Percentiles rank a stretch among this genome's conserved stretches.
phyloP scores from a whole-genome alignment of 2,113 vertebrate species.

The Pluvianellus socialis region DNA sequence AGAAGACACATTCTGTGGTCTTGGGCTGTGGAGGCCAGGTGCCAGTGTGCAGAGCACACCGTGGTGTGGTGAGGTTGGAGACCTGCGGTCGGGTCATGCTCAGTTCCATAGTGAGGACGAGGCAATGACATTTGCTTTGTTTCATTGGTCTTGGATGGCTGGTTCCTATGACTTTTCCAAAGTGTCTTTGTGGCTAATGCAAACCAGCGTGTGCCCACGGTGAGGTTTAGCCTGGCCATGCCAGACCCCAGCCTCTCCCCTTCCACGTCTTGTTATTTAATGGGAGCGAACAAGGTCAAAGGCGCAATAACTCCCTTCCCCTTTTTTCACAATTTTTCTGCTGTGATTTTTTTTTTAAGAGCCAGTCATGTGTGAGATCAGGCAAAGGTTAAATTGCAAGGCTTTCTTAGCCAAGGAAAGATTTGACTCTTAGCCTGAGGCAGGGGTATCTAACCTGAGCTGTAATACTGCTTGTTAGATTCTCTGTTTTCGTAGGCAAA shows the following conservation, averaged over 20 bases:
- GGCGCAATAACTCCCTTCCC: neutral
- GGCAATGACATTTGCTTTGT: neutral
- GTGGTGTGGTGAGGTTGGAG: neutral
- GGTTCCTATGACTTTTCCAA: neutral
- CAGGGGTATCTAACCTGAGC: neutral
- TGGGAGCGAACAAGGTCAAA: neutral
- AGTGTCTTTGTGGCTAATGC: neutral
- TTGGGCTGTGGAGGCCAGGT: neutral
- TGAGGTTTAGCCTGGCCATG: neutral
- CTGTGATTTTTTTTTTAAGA: constrained; percentile 10
- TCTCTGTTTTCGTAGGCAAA: neutral
- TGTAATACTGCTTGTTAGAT: neutral
- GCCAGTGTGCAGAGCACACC: neutral
- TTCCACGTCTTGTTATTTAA: neutral
- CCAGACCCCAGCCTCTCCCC: neutral
- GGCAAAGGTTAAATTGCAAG: constrained; percentile 52
- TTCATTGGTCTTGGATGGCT: rapidly evolving
- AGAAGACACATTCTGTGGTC: neutral
- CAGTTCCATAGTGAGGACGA: neutral
- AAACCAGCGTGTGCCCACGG: neutral
- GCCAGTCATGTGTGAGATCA: neutral
- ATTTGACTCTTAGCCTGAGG: constrained; percentile 16
- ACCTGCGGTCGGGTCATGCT: rapidly evolving
- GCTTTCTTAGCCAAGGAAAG: neutral
- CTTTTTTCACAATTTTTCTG: neutral